Percentiles rank a stretch among this genome's conserved stretches.
Evolutionary conservation across 2,888 invertebrate genomes (phyloP).

Genomic region (Bhutanitis thaidina): DNA sequence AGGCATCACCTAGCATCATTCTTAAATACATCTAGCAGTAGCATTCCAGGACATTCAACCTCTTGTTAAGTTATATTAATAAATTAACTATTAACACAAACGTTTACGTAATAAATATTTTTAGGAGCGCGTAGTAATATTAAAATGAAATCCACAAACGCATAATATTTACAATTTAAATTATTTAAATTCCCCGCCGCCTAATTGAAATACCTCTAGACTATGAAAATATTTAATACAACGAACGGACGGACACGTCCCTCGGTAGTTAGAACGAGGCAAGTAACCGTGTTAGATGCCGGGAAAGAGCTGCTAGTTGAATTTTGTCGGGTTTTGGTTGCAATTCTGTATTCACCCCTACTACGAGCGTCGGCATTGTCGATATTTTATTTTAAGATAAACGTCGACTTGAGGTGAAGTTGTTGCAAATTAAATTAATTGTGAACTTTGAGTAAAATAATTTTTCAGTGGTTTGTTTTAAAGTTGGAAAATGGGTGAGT

Average conservation of each 20-base stretch:
- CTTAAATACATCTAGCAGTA: too few species aligned
- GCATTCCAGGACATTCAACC: too few species aligned
- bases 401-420: too few species aligned
- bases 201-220: conserved; percentile 17
- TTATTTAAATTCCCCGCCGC: conserved; percentile 3
- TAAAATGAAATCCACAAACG: conserved; percentile 7
- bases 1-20: too few species aligned
- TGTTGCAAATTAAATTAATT: too few species aligned
- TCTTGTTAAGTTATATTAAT: too few species aligned
- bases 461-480: too few species aligned
- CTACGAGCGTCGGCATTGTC: not conserved
- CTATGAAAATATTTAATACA: conserved; percentile 23
- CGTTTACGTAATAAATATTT: too few species aligned
- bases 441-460: too few species aligned
- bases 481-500: too few species aligned
- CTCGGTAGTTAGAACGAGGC: conserved; percentile 25
- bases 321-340: conserved; percentile 33
- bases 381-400: too few species aligned
- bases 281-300: conserved; percentile 38
- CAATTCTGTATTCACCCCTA: conserved; percentile 13
- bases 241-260: conserved; percentile 18
- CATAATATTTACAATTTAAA: conserved; percentile 4
- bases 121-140: not conserved
- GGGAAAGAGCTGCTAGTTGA: conserved; percentile 32
- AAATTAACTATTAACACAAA: too few species aligned